Base-by-base conservation (phyloP, 2,888 invertebrate species). In the Lobophora halterata region DNA sequence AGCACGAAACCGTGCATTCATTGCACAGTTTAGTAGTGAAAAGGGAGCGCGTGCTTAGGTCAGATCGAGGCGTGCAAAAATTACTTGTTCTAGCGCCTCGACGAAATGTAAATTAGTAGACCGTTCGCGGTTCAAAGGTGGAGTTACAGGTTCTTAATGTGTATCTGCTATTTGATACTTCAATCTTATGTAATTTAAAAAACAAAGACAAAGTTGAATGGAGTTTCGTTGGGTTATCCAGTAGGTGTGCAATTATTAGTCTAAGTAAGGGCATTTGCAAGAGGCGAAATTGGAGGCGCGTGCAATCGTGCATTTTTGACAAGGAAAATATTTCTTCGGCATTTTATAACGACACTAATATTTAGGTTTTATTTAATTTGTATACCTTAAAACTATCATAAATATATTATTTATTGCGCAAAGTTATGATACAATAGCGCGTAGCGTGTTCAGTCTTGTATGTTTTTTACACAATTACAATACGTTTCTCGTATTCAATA, bases 101-200 rank as follows among this genome's bases (percentile, higher is more conserved):
- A 52, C 54, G 56, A 66, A 66, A 74, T 73, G 71, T 61, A 74
- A 75, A 75, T 73, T 70, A 67, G 66, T 55, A 46, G 55, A 61
- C 59, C 53, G 60, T 55, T 62, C 61, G 59, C 60, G 61, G 61
- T 58, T 59, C 55, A 56, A 52, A 60, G 66, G 54, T 61, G 57
- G 51, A 27, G 38, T 65, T 62, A 50, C 52, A 46, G 46, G 49
- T 46, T 33, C 16, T 34, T 46, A 34, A 32, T n/a, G n/a, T n/a
- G n/a, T 41, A 39, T 38, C 37, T 27, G 17, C 26, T 23, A 21
- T 30, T 38, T 23, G 30, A 23, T 18, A 23, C 13, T 4, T 17
- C 20, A 2, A 18, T 19, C 26, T 35, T 31, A 20, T 41, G 17
- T n/a, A 5, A 14, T 14, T 3, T 17, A 6, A 17, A 2, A n/a